These are phyloP conservation scores for Sarotherodon lohbergeri DNA, from an alignment of 2,113 vertebrate genomes.

Conservation along the genomic window DNA sequence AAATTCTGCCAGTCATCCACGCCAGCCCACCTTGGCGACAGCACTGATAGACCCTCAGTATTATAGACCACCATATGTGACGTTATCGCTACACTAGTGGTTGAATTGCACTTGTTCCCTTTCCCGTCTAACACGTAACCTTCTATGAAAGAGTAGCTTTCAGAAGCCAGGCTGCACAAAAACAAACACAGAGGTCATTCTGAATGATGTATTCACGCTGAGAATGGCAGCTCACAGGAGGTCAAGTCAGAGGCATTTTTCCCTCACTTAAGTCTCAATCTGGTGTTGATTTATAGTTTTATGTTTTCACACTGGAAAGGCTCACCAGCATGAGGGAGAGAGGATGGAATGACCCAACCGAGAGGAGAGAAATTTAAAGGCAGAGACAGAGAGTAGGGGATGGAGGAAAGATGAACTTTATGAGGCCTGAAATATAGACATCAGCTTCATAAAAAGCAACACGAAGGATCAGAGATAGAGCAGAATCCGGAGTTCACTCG, in stretches of 20 bases:
- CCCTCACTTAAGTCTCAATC: background rate
- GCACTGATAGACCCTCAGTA: background rate
- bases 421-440: background rate
- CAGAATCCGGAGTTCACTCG: background rate
- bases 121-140: background rate
- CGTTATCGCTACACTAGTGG: background rate
- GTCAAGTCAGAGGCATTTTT: background rate
- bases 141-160: background rate
- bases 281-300: conserved; percentile 42
- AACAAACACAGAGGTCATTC: background rate
- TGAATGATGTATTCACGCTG: conserved; percentile 20
- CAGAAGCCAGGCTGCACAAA: background rate
- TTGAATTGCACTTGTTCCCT: background rate
- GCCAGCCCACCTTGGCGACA: background rate
- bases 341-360: background rate
- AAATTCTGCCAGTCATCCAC: background rate
- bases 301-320: conserved; percentile 1
- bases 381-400: background rate
- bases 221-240: background rate
- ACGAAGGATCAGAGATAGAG: background rate
- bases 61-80: background rate
- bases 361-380: background rate
- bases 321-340: background rate
- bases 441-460: background rate
- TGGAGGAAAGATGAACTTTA: background rate